Evolutionary conservation across 2,797 vertebrate species (phyloP).

Genomic region (Ctenosaura bakeri): DNA sequence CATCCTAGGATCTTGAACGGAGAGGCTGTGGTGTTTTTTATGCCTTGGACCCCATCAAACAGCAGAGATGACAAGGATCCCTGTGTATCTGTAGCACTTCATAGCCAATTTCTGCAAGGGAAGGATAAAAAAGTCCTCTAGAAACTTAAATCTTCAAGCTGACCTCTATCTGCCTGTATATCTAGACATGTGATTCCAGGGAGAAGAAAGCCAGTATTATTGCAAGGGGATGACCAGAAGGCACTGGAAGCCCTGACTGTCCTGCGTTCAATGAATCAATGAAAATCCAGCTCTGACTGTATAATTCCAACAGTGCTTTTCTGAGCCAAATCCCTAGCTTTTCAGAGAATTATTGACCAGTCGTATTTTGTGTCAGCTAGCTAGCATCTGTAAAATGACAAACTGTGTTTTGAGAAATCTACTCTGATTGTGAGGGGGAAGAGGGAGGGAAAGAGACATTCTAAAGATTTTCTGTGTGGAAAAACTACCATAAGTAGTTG

Average conservation of each 20-base stretch:
- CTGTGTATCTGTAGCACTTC: slow-evolving; percentile 58
- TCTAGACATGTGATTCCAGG: slow-evolving; percentile 17
- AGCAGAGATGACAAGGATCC: slow-evolving; percentile 65
- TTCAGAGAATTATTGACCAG: slow-evolving; percentile 45
- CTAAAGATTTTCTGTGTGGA: slow-evolving; percentile 42
- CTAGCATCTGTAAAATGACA: background rate
- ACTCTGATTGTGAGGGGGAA: background rate
- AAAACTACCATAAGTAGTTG: slow-evolving; percentile 36
- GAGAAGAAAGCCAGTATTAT: slow-evolving; percentile 54
- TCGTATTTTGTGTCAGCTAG: slow-evolving; percentile 25
- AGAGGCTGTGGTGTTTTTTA: slow-evolving; percentile 57
- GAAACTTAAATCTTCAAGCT: slow-evolving; percentile 71
- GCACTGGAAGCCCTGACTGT: slow-evolving; percentile 44
- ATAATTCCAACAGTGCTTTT: slow-evolving; percentile 43
- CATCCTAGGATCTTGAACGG: slow-evolving; percentile 66
- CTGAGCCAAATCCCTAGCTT: slow-evolving; percentile 50
- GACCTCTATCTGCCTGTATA: slow-evolving; percentile 66
- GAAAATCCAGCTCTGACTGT: slow-evolving; percentile 58
- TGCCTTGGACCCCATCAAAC: slow-evolving; percentile 65
- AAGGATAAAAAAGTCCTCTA: slow-evolving; percentile 63
- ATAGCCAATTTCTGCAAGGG: slow-evolving; percentile 69
- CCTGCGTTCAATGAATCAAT: slow-evolving; percentile 57
- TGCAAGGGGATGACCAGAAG: slow-evolving; percentile 56
- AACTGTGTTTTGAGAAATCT: slow-evolving; percentile 44
- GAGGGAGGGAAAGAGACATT: slow-evolving; percentile 11